Conservation (phyloP, 2,797 vertebrate genomes). For the Enteromius viviparus region DNA sequence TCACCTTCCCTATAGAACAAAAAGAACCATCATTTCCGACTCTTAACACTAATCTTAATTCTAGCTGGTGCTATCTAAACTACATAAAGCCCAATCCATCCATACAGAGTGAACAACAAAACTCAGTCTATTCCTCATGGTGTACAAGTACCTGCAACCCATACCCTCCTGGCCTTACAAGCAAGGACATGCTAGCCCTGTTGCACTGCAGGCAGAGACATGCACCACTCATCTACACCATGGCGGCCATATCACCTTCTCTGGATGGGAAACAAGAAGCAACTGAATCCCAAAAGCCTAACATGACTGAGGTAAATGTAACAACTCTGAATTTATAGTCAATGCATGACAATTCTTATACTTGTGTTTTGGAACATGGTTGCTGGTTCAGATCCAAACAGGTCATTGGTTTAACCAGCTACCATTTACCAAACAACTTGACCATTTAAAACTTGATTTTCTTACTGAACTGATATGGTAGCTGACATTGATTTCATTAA, state of each 20-base stretch:
- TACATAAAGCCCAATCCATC: constrained; percentile 93
- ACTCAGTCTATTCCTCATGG: constrained; percentile 94
- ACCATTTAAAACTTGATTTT: neutral
- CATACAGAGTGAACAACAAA: constrained; percentile 82
- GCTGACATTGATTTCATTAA: constrained; percentile 1
- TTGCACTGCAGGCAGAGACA: constrained; percentile 94
- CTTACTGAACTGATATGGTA: neutral
- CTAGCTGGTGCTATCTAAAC: constrained; percentile 98
- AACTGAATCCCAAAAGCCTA: constrained; percentile 79
- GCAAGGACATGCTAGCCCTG: constrained; percentile 90
- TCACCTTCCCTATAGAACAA: constrained; percentile 70
- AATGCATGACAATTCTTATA: neutral
- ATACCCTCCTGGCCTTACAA: constrained; percentile 92
- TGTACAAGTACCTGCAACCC: constrained; percentile 90
- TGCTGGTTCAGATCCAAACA: neutral
- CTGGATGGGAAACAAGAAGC: constrained; percentile 81
- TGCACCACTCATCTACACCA: constrained; percentile 90
- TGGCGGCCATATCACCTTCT: constrained; percentile 81
- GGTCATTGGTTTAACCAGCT: neutral
- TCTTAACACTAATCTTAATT: constrained; percentile 91
- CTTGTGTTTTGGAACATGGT: neutral
- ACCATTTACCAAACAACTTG: neutral
- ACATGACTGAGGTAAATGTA: constrained; percentile 87
- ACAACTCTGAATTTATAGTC: constrained; percentile 13
- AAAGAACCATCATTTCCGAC: constrained; percentile 84